Evolutionary conservation across 1,140 invertebrate genomes (phyloP), one percentile per base, ranked within the genome.

Genomic region (Orussus abietinus): DNA sequence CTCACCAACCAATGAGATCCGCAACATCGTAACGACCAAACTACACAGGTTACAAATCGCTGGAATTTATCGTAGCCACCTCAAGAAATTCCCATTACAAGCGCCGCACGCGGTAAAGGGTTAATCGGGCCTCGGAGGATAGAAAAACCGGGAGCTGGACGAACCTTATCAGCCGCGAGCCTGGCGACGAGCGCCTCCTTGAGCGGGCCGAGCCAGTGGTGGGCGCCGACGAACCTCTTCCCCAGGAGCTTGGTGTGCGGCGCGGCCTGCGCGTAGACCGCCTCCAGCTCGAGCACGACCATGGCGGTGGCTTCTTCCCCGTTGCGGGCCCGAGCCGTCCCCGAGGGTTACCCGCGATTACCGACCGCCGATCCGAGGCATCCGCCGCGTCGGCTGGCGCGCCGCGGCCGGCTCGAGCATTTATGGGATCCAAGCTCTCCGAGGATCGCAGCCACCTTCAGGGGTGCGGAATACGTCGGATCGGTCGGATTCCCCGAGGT

Each of bases 191-290:
- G 59, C 40, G 69, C 69, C 46, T 72, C 71, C 49, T 72, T 74
- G 49, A 92, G 77, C 42, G 89, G 89, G 54, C 85, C 83, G 51
- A 91, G 74, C 86, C 87, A 90, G 62, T 88, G 85, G 72, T 92
- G 89, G 61, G 90, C 77, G 75, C 86, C 89, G 64, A 90, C 87
- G 72, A 87, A 91, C 55, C 88, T 78, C 74, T 92, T 91, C 57
- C 87, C 86, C 66, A 90, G 76, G 73, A 91, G 81, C 80, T 92
- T 92, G 64, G 90, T 77, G 52, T 86, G 84, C 53, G 84, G 82
- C 52, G 84, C 82, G 50, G 82, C 80, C 63, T 87, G 85, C 56
- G 84, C 83, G 74, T 87, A 87, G 35, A 83, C 79, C 22, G 82
- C 80, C 62, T 84, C 82, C 57, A 83, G 66, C 64, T 86, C 83